These are phyloP conservation scores for Zaprionus taronus DNA, from an alignment of 1,140 invertebrate genomes.

Conservation along the genomic window DNA sequence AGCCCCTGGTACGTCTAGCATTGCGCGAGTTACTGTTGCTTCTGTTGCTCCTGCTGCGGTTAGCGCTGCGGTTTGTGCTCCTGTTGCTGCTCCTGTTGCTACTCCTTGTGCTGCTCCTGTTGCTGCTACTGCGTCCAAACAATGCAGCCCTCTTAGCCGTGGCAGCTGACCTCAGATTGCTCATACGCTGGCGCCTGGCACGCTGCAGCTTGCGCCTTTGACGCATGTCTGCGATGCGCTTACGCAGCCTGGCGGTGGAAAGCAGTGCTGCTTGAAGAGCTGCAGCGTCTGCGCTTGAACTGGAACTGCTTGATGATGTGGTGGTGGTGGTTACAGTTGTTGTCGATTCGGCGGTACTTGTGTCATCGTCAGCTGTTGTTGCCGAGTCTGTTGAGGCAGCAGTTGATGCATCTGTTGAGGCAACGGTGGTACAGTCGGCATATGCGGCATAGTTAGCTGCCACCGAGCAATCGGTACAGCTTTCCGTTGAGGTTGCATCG, in stretches of 20 bases:
- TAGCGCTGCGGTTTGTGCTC: neutral
- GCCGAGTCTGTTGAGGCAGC: neutral
- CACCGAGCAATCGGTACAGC: neutral
- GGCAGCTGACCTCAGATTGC: neutral
- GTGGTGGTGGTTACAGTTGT: neutral
- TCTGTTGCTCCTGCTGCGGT: neutral
- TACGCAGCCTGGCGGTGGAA: neutral
- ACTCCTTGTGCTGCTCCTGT: neutral
- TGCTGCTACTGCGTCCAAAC: neutral
- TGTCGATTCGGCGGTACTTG: neutral
- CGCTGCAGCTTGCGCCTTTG: neutral
- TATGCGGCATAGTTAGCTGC: neutral
- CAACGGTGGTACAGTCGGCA: neutral
- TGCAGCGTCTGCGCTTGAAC: neutral
- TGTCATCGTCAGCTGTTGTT: neutral
- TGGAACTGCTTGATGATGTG: neutral
- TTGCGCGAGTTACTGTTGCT: neutral
- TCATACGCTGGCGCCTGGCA: neutral
- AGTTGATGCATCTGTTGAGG: neutral
- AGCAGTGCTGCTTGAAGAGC: neutral
- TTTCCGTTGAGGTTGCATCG: neutral
- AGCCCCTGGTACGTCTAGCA: neutral
- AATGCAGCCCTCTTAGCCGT: neutral
- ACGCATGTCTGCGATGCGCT: neutral
- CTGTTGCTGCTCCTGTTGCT: neutral